A percentile compares a stretch with the other conserved stretches of the same genome.
These are phyloP conservation scores for Periophthalmus magnuspinnatus DNA, from an alignment of 2,797 vertebrate genomes.

Conservation along the genomic window DNA sequence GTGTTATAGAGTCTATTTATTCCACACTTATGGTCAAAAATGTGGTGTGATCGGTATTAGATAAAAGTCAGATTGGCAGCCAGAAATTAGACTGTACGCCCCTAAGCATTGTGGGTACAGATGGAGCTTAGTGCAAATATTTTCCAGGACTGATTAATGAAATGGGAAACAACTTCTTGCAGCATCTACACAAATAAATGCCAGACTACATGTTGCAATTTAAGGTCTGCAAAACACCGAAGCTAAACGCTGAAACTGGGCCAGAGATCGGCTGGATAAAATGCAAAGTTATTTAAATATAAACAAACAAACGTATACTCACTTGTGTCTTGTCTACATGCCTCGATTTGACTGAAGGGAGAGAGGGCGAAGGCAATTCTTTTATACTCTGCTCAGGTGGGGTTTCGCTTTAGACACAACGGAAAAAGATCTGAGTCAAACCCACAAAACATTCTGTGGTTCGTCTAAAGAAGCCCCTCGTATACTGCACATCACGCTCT, in stretches of 20 bases:
- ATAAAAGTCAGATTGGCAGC: too few relatives aligned
- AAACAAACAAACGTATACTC: not conserved
- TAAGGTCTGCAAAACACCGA: not conserved
- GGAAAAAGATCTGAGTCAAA: not conserved
- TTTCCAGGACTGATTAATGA: too few relatives aligned
- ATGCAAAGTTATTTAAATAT: not conserved
- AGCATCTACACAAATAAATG: not conserved
- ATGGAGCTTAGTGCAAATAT: too few relatives aligned
- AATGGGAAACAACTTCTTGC: too few relatives aligned
- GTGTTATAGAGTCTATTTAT: too few relatives aligned
- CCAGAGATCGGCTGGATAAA: not conserved
- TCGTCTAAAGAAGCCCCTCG: too few relatives aligned
- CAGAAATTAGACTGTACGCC: too few relatives aligned
- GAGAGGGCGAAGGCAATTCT: fast-evolving
- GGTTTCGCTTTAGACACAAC: not conserved
- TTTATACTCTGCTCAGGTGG: not conserved
- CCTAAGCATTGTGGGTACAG: too few relatives aligned
- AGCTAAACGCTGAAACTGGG: not conserved
- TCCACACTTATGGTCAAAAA: too few relatives aligned
- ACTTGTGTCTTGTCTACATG: conserved; percentile 16
- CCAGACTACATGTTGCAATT: not conserved
- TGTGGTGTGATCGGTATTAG: too few relatives aligned
- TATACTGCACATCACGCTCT: too few relatives aligned
- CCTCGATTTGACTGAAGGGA: not conserved
- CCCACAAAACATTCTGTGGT: not conserved